Evolutionary conservation across 2,888 invertebrate species (phyloP), one percentile per base, ranked within the genome.

Genomic region (Lasioglossum calceatum): DNA sequence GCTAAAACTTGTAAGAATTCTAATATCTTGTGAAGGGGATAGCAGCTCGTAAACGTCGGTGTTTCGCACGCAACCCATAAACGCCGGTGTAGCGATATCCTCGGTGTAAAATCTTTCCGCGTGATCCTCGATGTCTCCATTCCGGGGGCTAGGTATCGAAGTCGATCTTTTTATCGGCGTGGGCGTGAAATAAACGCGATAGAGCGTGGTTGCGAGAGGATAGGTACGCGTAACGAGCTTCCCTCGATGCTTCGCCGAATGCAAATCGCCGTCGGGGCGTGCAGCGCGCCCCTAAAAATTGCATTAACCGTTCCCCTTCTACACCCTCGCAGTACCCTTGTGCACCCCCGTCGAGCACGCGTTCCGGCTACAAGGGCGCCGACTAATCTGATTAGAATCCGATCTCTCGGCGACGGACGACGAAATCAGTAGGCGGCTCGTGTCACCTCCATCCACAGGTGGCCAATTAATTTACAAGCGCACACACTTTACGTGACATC

Each of bases 381-480:
- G 79, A 87, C 87, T 92, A 91, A 92, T 92, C 91, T 85, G 92
- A 92, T 92, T 91, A 92, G 92, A 87, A 89, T 87, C 87, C 85
- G 89, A 91, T 89, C 88, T 80, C 84, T n/a, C 54, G 78, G 79
- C 81, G 76, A 84, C 79, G 86, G 88, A 87, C 91, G 89, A 88
- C 87, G 91, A 90, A 89, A 92, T 90, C 87, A 87, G 81, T 77
- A 80, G 86, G 77, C 78, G 84, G 77, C 54, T 79, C 85, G 86
- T 88, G 88, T 88, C 88, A 88, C 86, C 86, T 87, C 81, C 81
- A 91, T 92, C 93, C 92, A 93, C 93, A 93, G 93, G 93, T 93
- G 93, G 93, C 92, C 93, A 92, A 93, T 93, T 93, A 93, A 93
- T 93, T 93, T 92, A 93, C 92, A 92, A 92, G 91, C 92, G 87